Evolutionary conservation across 2,113 vertebrate genomes (phyloP).

Genomic region (Platysteira castanea): DNA sequence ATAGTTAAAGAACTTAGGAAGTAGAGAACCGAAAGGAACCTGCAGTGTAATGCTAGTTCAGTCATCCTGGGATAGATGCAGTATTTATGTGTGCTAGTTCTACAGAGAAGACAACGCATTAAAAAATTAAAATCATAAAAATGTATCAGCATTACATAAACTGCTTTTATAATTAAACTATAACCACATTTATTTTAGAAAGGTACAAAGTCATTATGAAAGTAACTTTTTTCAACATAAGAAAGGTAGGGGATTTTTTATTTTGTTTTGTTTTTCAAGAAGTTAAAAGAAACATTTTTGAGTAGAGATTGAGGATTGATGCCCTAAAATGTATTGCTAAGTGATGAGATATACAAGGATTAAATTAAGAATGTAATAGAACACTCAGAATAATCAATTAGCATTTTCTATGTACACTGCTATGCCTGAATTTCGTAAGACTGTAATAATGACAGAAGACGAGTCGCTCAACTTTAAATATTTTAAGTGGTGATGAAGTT

Average conservation of each 20-base stretch:
- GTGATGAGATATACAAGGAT: background rate
- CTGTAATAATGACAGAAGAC: background rate
- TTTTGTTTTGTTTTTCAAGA: background rate
- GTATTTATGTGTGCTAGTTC: slow-evolving; percentile 37
- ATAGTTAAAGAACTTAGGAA: background rate
- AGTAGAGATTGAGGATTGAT: background rate
- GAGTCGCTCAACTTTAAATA: background rate
- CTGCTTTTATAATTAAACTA: background rate
- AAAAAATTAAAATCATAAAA: background rate
- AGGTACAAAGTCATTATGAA: background rate
- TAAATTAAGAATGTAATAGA: background rate
- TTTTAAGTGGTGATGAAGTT: background rate
- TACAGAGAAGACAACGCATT: background rate
- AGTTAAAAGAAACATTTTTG: background rate
- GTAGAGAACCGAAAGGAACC: background rate
- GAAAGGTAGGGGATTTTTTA: background rate
- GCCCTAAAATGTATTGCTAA: background rate
- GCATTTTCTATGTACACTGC: background rate
- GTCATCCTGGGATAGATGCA: background rate
- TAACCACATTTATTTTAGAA: background rate
- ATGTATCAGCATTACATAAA: background rate
- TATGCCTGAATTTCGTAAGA: background rate
- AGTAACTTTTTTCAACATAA: background rate
- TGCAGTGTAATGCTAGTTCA: background rate
- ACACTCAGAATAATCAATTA: background rate